Evolutionary conservation across 2,113 vertebrate species (phyloP).

Genomic region (Phaethornis superciliosus): DNA sequence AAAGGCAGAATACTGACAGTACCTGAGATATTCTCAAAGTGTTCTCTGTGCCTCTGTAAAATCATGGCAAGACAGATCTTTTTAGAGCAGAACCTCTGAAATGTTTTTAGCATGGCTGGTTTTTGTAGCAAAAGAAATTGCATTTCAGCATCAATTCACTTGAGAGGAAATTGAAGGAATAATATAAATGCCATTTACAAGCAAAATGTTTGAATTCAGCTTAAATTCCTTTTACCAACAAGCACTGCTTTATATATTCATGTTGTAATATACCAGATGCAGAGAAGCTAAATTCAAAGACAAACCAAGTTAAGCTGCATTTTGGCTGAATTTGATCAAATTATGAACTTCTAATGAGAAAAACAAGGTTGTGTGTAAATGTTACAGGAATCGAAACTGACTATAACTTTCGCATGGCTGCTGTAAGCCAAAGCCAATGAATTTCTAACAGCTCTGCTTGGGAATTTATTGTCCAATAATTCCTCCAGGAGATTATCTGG

Average conservation of each 20-base stretch:
- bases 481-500: background rate
- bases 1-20: background rate
- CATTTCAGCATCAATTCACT: background rate
- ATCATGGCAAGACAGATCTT: background rate
- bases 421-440: background rate
- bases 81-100: background rate
- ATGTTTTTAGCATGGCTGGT: rapidly evolving
- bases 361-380: background rate
- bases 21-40: background rate
- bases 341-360: background rate
- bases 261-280: background rate
- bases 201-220: background rate
- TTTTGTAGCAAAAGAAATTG: background rate
- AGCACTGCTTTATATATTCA: background rate
- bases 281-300: background rate
- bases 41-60: background rate
- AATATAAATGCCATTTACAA: background rate
- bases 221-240: background rate
- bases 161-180: background rate
- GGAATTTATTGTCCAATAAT: background rate
- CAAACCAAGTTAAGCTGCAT: background rate
- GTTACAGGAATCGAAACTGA: background rate
- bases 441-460: background rate
- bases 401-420: background rate
- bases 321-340: background rate